A percentile compares a stretch with the other conserved stretches of the same genome.
Evolutionary conservation across 2,797 vertebrate species (phyloP).

Genomic region (Chrosomus eos): DNA sequence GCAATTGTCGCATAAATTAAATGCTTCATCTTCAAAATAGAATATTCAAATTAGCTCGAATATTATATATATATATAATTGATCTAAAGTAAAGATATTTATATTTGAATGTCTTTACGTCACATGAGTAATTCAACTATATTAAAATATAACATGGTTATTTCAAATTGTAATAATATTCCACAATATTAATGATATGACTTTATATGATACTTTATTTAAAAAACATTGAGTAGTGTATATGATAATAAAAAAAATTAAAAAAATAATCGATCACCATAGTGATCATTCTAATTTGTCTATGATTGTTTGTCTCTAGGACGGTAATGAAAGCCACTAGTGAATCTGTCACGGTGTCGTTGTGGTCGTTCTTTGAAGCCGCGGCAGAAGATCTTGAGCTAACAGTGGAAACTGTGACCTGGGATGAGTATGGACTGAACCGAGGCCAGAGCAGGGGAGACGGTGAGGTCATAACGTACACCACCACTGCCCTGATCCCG

Average conservation of each 20-base stretch:
- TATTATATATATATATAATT: too few relatives aligned
- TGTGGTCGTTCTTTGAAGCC: slow-evolving; percentile 88
- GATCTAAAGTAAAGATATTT: background rate
- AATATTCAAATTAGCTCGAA: too few relatives aligned
- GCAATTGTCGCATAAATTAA: too few relatives aligned
- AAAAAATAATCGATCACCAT: background rate
- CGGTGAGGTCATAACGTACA: slow-evolving; percentile 85
- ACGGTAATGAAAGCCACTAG: slow-evolving; percentile 81
- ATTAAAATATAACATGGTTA: background rate
- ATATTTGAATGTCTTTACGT: too few relatives aligned
- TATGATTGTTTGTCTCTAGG: slow-evolving; percentile 67
- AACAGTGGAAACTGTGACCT: slow-evolving; percentile 85
- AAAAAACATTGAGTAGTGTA: background rate
- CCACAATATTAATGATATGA: background rate
- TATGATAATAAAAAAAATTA: background rate
- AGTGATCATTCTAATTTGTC: background rate
- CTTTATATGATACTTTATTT: background rate
- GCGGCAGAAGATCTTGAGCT: slow-evolving; percentile 89
- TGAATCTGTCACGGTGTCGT: slow-evolving; percentile 80
- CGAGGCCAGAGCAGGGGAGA: slow-evolving; percentile 83
- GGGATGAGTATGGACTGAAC: slow-evolving; percentile 83
- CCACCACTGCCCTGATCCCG: slow-evolving; percentile 87
- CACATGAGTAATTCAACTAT: too few relatives aligned
- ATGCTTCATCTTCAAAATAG: too few relatives aligned
- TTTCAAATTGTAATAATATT: background rate